Conservation (phyloP, 2,797 vertebrate species). For the Cryptoblepharus egeriae region DNA sequence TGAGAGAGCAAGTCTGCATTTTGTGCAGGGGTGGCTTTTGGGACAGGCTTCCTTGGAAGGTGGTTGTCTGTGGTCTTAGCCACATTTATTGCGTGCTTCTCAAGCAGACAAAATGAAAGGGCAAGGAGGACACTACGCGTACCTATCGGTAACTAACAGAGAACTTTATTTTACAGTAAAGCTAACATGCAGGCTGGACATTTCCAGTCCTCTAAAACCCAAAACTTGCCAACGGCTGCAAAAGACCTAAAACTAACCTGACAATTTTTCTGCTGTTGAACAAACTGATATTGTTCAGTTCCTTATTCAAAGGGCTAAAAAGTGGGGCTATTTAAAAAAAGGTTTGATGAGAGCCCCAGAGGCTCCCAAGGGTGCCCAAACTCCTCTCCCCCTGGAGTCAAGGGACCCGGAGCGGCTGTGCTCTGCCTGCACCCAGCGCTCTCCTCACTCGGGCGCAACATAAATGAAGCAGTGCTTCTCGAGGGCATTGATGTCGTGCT, state of each 20-base stretch:
- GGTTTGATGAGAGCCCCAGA: too few species aligned
- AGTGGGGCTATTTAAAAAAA: too few species aligned
- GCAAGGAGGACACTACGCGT: not conserved
- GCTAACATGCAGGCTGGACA: not conserved
- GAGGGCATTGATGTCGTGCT: not conserved
- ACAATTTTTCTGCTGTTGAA: not conserved
- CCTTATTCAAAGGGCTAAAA: too few species aligned
- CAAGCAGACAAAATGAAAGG: not conserved
- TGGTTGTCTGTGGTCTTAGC: not conserved
- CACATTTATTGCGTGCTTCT: not conserved
- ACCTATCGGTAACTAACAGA: not conserved
- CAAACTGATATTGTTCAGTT: not conserved
- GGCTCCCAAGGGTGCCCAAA: not conserved
- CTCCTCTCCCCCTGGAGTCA: not conserved
- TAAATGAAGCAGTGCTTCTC: not conserved
- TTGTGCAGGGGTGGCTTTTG: too few species aligned
- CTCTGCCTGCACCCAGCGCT: not conserved
- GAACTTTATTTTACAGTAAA: conserved; percentile 1
- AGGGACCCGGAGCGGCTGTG: not conserved
- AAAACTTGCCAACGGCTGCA: not conserved
- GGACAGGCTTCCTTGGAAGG: too few species aligned
- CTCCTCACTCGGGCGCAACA: not conserved
- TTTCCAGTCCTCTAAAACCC: not conserved
- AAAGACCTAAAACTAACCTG: not conserved
- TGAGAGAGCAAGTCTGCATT: too few species aligned